A percentile compares a stretch with the other conserved stretches of the same genome.
These are phyloP conservation scores for Dinoponera quadriceps DNA, from an alignment of 1,140 invertebrate genomes.

Conservation along the genomic window DNA sequence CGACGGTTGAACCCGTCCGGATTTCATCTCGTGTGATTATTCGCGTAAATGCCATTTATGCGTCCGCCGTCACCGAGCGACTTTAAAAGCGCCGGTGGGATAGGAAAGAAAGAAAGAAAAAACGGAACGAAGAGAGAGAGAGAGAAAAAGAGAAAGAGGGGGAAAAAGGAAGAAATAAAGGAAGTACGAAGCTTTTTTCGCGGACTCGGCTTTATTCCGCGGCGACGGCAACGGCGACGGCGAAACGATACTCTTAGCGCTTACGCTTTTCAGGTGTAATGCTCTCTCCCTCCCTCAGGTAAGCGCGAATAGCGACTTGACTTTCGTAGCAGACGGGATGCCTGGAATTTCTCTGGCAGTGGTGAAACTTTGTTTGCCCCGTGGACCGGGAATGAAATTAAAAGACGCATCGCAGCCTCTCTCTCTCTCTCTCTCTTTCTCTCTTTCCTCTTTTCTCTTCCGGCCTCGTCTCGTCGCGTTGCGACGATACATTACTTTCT, in stretches of 20 bases:
- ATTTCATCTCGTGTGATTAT: constrained; percentile 41
- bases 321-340: constrained; percentile 33
- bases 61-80: background rate
- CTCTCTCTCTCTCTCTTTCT: too few species aligned
- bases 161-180: too few species aligned
- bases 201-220: too few species aligned
- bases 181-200: too few species aligned
- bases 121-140: too few species aligned
- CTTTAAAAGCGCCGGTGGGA: constrained; percentile 37
- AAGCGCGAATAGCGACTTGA: constrained; percentile 16
- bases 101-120: too few species aligned
- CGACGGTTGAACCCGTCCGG: background rate
- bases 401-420: constrained; percentile 24
- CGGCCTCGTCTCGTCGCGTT: constrained; percentile 4
- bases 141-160: too few species aligned
- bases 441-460: background rate
- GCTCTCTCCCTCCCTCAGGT: background rate
- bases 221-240: too few species aligned
- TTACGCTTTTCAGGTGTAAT: too few species aligned
- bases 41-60: constrained; percentile 51
- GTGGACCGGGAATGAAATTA: constrained; percentile 54
- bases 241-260: too few species aligned
- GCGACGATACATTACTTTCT: constrained; percentile 32
- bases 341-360: constrained; percentile 40
- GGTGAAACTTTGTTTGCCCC: constrained; percentile 51